These are phyloP conservation scores for Bujurquina vittata DNA, from an alignment of 2,113 vertebrate genomes.

Conservation along the genomic window DNA sequence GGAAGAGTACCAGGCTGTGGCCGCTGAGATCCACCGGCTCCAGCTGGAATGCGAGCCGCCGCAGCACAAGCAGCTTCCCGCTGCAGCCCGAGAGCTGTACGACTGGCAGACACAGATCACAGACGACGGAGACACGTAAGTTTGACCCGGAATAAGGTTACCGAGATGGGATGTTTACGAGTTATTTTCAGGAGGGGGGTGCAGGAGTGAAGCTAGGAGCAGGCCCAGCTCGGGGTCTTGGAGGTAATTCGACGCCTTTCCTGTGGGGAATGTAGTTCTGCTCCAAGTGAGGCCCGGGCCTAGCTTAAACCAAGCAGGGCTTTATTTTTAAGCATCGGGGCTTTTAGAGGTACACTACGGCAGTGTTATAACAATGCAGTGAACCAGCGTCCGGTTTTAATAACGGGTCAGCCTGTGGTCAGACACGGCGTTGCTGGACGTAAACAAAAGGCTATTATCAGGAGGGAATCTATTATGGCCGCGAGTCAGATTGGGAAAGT, in stretches of 20 bases:
- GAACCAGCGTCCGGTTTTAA: not conserved
- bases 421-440: constrained; percentile 39
- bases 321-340: not conserved
- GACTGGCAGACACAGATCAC: constrained; percentile 88
- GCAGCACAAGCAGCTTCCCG: constrained; percentile 15
- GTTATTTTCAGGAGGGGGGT: not conserved
- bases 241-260: constrained; percentile 63
- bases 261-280: constrained; percentile 53
- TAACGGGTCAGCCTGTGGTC: not conserved
- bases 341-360: not conserved
- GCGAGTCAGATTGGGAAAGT: constrained; percentile 88
- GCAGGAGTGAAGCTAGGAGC: not conserved
- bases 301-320: not conserved
- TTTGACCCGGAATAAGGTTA: not conserved
- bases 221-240: constrained; percentile 44
- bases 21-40: constrained; percentile 83
- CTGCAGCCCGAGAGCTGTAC: constrained; percentile 23
- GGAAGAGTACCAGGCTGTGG: constrained; percentile 88
- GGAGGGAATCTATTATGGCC: constrained; percentile 75
- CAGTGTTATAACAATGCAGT: not conserved
- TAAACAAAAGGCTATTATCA: constrained; percentile 78
- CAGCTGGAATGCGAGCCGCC: constrained; percentile 72
- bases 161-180: not conserved
- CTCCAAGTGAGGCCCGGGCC: constrained; percentile 28
- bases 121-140: constrained; percentile 98